Conservation (phyloP, 2,113 vertebrate species). For the Spea bombifrons region DNA sequence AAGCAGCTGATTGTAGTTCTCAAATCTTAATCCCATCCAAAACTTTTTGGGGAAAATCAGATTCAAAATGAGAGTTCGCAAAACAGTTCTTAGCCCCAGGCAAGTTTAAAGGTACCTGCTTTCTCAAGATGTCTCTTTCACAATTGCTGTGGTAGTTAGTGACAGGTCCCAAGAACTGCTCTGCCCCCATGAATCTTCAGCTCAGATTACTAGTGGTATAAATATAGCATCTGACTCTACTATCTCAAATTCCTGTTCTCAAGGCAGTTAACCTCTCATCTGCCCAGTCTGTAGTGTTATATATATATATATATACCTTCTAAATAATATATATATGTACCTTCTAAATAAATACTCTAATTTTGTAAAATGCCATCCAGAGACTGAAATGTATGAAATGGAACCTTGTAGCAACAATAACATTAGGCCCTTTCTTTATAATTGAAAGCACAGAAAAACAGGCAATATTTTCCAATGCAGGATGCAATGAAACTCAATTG, state of each 20-base stretch:
- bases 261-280: slow-evolving; percentile 38
- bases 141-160: slow-evolving; percentile 9
- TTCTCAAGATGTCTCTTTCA: not conserved
- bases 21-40: slow-evolving; percentile 19
- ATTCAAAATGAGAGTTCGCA: not conserved
- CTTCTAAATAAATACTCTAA: too few relatives aligned
- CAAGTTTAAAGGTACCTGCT: not conserved
- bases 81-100: not conserved
- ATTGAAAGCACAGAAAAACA: too few relatives aligned
- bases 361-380: too few relatives aligned
- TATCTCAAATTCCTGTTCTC: slow-evolving; percentile 44
- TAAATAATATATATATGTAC: too few relatives aligned
- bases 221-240: slow-evolving; percentile 44
- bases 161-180: slow-evolving; percentile 16
- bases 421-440: too few relatives aligned
- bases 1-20: not conserved
- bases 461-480: too few relatives aligned
- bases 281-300: slow-evolving; percentile 3
- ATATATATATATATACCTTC: too few relatives aligned
- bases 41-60: slow-evolving; percentile 3
- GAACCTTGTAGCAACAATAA: too few relatives aligned
- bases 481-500: too few relatives aligned
- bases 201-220: slow-evolving; percentile 33
- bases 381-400: too few relatives aligned
- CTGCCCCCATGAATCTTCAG: slow-evolving; percentile 36